Percentiles rank a stretch among this genome's conserved stretches.
Evolutionary conservation across 1,140 invertebrate genomes (phyloP).

Genomic region (Elysia chlorotica): DNA sequence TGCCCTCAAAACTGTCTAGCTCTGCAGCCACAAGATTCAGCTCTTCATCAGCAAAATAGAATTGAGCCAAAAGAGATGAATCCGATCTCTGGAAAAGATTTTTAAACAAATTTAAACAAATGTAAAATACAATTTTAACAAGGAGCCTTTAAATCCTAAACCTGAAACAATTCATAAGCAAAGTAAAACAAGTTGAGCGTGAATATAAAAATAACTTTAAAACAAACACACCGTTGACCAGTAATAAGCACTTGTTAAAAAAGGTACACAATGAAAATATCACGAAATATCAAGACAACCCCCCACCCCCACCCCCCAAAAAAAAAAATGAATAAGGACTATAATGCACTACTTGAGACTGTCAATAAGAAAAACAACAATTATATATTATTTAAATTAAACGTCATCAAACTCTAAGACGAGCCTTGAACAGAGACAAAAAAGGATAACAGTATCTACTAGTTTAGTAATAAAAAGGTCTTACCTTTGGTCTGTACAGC

Average conservation of each 20-base stretch:
- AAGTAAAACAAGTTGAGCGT: background rate
- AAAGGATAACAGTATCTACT: too few species aligned
- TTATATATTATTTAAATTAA: too few species aligned
- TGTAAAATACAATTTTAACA: background rate
- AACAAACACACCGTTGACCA: background rate
- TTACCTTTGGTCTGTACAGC: too few species aligned
- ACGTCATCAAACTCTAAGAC: too few species aligned
- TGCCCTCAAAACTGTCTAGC: slow-evolving; percentile 96
- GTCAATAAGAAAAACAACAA: too few species aligned
- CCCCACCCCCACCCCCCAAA: too few species aligned
- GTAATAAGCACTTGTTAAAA: background rate
- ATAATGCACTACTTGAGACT: too few species aligned
- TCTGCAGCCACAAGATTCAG: slow-evolving; percentile 92
- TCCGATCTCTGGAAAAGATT: slow-evolving; percentile 82
- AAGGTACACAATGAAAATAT: background rate
- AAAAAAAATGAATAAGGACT: too few species aligned
- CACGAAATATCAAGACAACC: too few species aligned
- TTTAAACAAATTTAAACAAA: background rate
- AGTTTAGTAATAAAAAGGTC: too few species aligned
- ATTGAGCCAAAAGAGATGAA: slow-evolving; percentile 89
- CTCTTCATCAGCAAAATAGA: slow-evolving; percentile 97
- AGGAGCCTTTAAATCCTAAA: background rate
- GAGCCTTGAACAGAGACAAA: too few species aligned
- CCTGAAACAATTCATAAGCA: background rate
- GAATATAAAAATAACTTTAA: background rate